Evolutionary conservation across 1,140 invertebrate genomes (phyloP), one percentile per base, ranked within the genome.

Genomic region (Tetramorium alpestre): DNA sequence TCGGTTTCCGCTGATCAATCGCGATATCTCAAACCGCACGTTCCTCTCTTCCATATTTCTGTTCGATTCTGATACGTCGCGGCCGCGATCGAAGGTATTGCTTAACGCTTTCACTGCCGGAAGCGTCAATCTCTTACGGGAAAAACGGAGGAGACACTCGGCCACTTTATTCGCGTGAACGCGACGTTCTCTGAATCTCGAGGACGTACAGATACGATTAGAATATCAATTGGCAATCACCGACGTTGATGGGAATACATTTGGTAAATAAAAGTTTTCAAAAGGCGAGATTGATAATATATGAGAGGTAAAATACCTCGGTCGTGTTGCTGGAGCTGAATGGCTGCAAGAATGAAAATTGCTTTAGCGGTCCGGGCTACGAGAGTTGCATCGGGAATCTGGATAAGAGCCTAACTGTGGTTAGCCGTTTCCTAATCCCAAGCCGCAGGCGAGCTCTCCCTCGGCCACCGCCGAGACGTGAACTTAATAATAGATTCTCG

Each of bases 311-410:
- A 51, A 25, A 28, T 54, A 41, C 0, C 10, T 62, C 3, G 18
- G 18, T 38, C 33, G 33, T 47, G 41, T 41, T 28, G 6, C 41
- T 25, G n/a, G 47, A 56, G 8, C 56, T 60, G 44, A 76, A 51
- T n/a, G 62, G n/a, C 25, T 1, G 33, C 33, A 80, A 69, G 13
- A 38, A 80, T 80, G 25, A 38, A 78, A 78, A 78, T 78, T 78
- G 76, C 44, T 41, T 7, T 69, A 80, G 47, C 47, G 64, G 77
- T 69, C 69, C 47, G 49, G 13, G 18, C 41, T 22, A 2, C 44
- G 25, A 65, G 25, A 65, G 44, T 38, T 49, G 25, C 60, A 65
- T 65, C 51, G 16, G 18, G 25, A 77, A 3, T 47, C 22, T 76
- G 44, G 25, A 77, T 77, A 69, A 70, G 33, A 62, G 28, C 25